These are phyloP conservation scores for Strigamia crassipes DNA, from an alignment of 2,888 invertebrate genomes.

Conservation along the genomic window DNA sequence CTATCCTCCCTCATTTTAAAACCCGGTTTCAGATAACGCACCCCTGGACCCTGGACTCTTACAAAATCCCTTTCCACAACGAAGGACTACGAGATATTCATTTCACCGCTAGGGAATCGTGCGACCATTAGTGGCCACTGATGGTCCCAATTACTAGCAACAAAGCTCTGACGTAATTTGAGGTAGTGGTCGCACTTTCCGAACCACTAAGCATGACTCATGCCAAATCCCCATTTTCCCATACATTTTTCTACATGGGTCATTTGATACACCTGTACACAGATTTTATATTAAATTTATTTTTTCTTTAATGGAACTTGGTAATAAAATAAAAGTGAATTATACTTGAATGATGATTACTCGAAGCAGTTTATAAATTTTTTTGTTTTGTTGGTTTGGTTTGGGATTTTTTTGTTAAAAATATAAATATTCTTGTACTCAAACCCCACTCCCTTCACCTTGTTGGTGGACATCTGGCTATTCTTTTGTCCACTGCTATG, in stretches of 20 bases:
- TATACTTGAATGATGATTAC: too few species aligned
- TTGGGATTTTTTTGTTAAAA: too few species aligned
- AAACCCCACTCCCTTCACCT: too few species aligned
- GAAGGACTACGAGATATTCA: neutral
- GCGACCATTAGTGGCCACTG: constrained; percentile 35
- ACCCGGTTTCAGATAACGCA: neutral
- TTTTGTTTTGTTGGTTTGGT: too few species aligned
- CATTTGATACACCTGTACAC: constrained; percentile 37
- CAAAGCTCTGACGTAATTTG: constrained; percentile 39
- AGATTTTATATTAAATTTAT: neutral
- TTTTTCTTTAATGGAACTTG: neutral
- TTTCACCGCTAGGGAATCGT: neutral
- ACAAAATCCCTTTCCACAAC: constrained; percentile 10
- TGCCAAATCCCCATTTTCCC: neutral
- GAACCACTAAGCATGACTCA: constrained; percentile 20
- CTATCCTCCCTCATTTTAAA: constrained; percentile 23
- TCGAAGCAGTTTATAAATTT: too few species aligned
- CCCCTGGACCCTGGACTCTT: neutral
- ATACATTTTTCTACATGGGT: neutral
- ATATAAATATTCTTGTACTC: too few species aligned
- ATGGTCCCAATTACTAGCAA: constrained; percentile 31
- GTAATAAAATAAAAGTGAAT: too few species aligned
- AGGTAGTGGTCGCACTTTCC: constrained; percentile 23
- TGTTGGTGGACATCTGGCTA: too few species aligned
- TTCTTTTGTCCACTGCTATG: too few species aligned